Conservation (phyloP, 2,113 vertebrate species). For the Hypomesus transpacificus region DNA sequence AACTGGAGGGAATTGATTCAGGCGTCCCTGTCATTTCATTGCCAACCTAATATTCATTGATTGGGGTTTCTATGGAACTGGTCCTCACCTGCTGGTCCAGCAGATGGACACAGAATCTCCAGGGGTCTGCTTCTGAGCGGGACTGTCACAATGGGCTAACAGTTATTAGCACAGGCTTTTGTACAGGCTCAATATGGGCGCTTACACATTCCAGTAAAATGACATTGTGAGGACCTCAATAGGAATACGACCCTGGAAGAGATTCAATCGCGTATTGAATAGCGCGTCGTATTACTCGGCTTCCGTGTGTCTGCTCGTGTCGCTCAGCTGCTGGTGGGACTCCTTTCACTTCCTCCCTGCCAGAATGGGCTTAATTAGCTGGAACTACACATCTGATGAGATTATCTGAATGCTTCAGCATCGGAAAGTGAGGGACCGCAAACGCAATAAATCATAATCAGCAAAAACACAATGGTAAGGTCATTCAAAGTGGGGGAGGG, state of each 20-base stretch:
- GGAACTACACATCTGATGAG: constrained; percentile 30
- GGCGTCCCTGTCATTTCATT: constrained; percentile 49
- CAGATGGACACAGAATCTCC: too few relatives aligned
- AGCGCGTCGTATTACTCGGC: neutral
- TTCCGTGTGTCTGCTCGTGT: neutral
- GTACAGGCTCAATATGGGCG: too few relatives aligned
- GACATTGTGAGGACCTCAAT: too few relatives aligned
- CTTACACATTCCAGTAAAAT: too few relatives aligned
- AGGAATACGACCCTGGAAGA: too few relatives aligned
- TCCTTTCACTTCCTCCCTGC: constrained; percentile 26
- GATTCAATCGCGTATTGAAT: neutral
- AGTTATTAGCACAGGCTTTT: too few relatives aligned
- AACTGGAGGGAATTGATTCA: constrained; percentile 51
- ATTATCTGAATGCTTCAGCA: constrained; percentile 38
- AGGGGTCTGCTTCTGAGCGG: too few relatives aligned
- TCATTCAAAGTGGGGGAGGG: constrained; percentile 49
- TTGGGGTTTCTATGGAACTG: constrained; percentile 38
- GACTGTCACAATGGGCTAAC: too few relatives aligned
- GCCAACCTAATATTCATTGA: constrained; percentile 60
- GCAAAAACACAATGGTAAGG: constrained; percentile 61
- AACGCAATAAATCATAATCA: constrained; percentile 69
- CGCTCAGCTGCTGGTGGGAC: constrained; percentile 3
- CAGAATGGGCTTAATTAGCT: constrained; percentile 40
- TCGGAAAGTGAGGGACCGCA: constrained; percentile 52
- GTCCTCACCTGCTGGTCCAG: neutral